These are phyloP conservation scores for Calidris pygmaea DNA, from an alignment of 2,113 vertebrate species.

Conservation along the genomic window DNA sequence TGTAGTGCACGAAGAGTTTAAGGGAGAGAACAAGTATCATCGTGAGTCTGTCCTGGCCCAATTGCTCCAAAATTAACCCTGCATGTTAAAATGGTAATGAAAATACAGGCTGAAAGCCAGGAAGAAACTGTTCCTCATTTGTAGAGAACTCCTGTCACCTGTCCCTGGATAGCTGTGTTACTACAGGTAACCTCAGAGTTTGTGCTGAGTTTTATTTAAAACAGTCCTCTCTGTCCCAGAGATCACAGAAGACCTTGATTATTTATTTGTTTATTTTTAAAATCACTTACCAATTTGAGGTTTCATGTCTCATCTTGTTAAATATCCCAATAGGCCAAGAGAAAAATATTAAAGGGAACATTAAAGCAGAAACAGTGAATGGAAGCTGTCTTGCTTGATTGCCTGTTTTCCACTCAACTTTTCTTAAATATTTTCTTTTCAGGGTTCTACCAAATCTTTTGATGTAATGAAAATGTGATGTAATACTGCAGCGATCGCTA, in stretches of 20 bases:
- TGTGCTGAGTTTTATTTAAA: not conserved
- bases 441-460: not conserved
- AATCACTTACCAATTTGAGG: not conserved
- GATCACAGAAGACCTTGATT: not conserved
- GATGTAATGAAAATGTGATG: not conserved
- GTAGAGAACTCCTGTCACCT: not conserved
- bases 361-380: not conserved
- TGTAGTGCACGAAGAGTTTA: not conserved
- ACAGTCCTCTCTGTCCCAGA: not conserved
- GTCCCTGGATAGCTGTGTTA: not conserved
- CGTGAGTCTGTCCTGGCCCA: not conserved
- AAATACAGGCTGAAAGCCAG: not conserved
- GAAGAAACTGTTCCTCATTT: not conserved
- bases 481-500: not conserved
- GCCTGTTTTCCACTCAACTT: not conserved
- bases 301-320: not conserved
- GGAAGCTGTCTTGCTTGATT: not conserved
- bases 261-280: not conserved
- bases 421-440: not conserved
- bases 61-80: not conserved
- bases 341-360: not conserved
- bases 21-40: not conserved
- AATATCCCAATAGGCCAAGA: not conserved
- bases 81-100: not conserved
- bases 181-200: not conserved